A percentile compares a stretch with the other conserved stretches of the same genome.
Conservation (phyloP, 35 echinoderm and acorn worm genomes). For the Lytechinus variegatus region DNA sequence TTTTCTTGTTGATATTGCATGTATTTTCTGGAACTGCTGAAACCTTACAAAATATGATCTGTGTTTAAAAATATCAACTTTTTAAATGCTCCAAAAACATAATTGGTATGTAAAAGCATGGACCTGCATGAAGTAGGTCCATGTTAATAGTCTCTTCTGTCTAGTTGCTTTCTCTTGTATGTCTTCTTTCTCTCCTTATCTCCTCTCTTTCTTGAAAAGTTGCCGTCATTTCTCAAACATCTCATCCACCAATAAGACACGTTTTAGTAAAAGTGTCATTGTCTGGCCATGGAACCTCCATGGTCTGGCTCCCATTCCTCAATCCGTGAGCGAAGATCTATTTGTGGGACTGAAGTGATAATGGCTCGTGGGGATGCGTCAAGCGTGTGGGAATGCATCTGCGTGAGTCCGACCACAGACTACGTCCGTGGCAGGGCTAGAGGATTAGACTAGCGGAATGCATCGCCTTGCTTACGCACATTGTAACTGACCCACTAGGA, state of each 20-base stretch:
- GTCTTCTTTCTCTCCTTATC: background rate
- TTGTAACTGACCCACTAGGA: slow-evolving; percentile 20
- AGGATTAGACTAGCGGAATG: slow-evolving; percentile 15
- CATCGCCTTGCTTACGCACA: background rate
- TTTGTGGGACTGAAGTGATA: background rate
- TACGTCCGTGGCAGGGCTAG: background rate
- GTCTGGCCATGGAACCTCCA: too few relatives aligned
- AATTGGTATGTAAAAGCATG: too few relatives aligned
- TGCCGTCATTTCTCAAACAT: background rate
- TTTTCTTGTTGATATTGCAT: too few relatives aligned
- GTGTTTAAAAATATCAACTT: too few relatives aligned
- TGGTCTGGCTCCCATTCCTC: background rate
- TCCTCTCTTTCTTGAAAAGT: background rate
- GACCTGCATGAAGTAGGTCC: too few relatives aligned
- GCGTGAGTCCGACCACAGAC: background rate
- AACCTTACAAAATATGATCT: too few relatives aligned
- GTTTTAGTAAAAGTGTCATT: too few relatives aligned
- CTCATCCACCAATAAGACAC: background rate
- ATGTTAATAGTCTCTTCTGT: too few relatives aligned
- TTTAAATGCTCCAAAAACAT: too few relatives aligned
- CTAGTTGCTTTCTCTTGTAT: too few relatives aligned
- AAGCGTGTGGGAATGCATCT: background rate
- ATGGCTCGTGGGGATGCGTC: background rate
- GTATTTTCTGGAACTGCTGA: too few relatives aligned
- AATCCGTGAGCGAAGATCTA: background rate